phyloP scores from a whole-genome alignment of 2,888 invertebrate species.

The Oscheius onirici region DNA sequence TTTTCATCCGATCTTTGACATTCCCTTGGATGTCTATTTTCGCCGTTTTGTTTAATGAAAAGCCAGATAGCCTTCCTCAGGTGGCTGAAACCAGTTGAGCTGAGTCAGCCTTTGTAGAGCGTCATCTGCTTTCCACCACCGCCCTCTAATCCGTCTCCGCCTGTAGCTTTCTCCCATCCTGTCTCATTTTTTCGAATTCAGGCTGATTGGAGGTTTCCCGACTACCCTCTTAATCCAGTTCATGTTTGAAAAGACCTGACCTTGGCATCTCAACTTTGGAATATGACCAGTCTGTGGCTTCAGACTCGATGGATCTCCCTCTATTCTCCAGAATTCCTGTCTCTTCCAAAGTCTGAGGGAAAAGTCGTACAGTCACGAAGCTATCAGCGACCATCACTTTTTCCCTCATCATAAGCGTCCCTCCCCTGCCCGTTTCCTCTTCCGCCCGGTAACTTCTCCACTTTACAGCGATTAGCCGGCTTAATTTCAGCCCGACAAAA shows the following conservation, averaged over 20 bases:
- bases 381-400: constrained; percentile 22
- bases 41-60: background rate
- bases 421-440: background rate
- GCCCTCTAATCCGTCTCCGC: constrained; percentile 17
- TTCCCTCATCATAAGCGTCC: background rate
- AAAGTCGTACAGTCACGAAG: constrained; percentile 7
- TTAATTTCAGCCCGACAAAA: background rate
- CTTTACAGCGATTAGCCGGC: background rate
- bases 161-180: constrained; percentile 17
- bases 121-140: constrained; percentile 24
- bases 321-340: background rate
- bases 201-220: background rate
- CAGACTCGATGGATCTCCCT: background rate
- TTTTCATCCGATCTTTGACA: background rate
- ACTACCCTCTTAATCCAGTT: background rate
- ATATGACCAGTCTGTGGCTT: background rate
- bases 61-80: background rate
- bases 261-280: background rate
- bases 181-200: background rate
- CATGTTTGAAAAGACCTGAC: background rate
- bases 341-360: background rate
- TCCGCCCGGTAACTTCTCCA: background rate
- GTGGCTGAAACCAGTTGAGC: constrained; percentile 20
- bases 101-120: constrained; percentile 23
- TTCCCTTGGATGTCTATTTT: background rate